Conservation (phyloP, 2,797 vertebrate species). For the Prionace glauca region DNA sequence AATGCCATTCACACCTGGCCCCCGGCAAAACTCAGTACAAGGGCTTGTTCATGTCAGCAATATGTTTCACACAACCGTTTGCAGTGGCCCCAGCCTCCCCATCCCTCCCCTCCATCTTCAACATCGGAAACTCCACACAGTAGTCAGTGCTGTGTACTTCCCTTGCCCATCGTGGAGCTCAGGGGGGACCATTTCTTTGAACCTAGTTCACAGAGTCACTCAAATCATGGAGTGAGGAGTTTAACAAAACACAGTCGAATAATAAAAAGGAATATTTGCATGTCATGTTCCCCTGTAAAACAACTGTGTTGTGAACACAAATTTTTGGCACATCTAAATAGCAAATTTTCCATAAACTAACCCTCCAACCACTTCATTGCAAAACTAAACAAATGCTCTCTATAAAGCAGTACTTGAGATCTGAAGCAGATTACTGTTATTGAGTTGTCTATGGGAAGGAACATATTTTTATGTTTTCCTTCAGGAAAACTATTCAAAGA, state of each 20-base stretch:
- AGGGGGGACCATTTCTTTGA: background rate
- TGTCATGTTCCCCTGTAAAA: background rate
- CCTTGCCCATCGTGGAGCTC: background rate
- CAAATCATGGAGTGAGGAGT: background rate
- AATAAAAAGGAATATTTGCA: background rate
- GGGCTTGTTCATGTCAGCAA: background rate
- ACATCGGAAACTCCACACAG: background rate
- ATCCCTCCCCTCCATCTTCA: background rate
- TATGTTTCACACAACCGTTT: background rate
- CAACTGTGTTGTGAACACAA: background rate
- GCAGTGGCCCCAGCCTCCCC: background rate
- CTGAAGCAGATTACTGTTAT: constrained; percentile 6
- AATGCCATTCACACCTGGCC: background rate
- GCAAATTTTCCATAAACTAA: background rate
- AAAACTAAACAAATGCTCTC: background rate
- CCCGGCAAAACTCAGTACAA: background rate
- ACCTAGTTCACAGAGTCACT: background rate
- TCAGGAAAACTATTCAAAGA: background rate
- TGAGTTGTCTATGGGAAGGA: constrained; percentile 8
- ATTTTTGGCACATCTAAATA: background rate
- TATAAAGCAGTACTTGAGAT: background rate
- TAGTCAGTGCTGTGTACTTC: background rate
- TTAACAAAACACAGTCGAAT: background rate
- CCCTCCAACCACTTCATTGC: background rate
- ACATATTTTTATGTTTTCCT: constrained; percentile 17